Conservation (phyloP, 1,140 invertebrate species). For the Eubasilissa regina region DNA sequence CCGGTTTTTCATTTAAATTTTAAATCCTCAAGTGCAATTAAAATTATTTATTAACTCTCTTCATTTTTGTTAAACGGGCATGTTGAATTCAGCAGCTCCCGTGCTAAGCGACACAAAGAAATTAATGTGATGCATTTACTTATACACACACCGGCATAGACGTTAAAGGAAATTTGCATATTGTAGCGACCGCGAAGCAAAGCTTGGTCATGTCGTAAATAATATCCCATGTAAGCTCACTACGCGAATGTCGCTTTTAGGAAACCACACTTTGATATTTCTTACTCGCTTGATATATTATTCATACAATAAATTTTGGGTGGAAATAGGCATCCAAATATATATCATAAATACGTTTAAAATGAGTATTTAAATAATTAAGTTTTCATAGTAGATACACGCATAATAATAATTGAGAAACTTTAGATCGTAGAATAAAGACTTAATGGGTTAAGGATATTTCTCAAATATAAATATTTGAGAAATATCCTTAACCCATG, state of each 20-base stretch:
- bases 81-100: background rate
- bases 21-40: background rate
- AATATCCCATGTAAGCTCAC: slow-evolving; percentile 32
- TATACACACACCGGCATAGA: background rate
- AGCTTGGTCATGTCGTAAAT: slow-evolving; percentile 32
- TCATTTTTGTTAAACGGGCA: slow-evolving; percentile 22
- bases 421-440: too few species aligned
- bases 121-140: background rate
- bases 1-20: background rate
- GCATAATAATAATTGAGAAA: too few species aligned
- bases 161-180: slow-evolving; percentile 15
- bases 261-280: slow-evolving; percentile 10
- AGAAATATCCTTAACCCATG: too few species aligned
- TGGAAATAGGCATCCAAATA: too few species aligned
- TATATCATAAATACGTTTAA: too few species aligned
- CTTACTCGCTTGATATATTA: background rate
- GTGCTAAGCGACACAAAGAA: background rate
- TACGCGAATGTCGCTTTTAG: slow-evolving; percentile 9
- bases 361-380: too few species aligned
- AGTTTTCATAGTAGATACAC: too few species aligned
- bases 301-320: background rate
- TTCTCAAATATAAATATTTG: too few species aligned
- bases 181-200: background rate
- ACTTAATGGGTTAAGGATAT: too few species aligned
- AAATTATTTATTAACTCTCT: slow-evolving; percentile 19